These are phyloP conservation scores for Sylvilagus bachmani DNA, from an alignment of 2,113 vertebrate genomes.

Conservation along the genomic window DNA sequence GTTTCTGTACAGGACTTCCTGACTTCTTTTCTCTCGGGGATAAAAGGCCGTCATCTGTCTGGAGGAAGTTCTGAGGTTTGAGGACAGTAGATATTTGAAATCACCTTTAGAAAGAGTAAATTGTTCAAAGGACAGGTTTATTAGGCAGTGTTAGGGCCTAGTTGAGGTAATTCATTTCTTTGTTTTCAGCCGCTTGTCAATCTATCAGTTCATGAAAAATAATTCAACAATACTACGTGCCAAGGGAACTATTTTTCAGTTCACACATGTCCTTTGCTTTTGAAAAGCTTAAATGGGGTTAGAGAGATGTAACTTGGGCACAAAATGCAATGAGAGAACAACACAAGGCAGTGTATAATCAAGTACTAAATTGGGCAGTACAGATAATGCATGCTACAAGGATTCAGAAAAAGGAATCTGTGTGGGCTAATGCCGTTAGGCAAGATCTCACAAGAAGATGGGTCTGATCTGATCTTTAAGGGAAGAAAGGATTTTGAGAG, in stretches of 20 bases:
- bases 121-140: slow-evolving; percentile 9
- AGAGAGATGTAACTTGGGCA: neutral
- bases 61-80: neutral
- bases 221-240: neutral
- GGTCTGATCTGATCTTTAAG: neutral
- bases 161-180: neutral
- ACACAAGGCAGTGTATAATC: slow-evolving; percentile 9
- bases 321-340: neutral
- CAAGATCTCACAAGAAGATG: neutral
- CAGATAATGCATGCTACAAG: neutral
- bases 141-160: neutral
- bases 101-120: neutral
- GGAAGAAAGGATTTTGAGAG: neutral
- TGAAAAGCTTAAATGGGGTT: slow-evolving; percentile 25
- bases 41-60: neutral
- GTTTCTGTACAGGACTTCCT: neutral
- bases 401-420: neutral
- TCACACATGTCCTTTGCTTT: neutral
- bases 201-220: slow-evolving; percentile 7
- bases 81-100: neutral
- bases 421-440: neutral
- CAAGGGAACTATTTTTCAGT: neutral
- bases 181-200: neutral
- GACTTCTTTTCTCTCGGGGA: neutral
- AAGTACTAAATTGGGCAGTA: neutral